Evolutionary conservation across 2,888 invertebrate species (phyloP), one percentile per base, ranked within the genome.

Genomic region (Eupithecia vulgata): DNA sequence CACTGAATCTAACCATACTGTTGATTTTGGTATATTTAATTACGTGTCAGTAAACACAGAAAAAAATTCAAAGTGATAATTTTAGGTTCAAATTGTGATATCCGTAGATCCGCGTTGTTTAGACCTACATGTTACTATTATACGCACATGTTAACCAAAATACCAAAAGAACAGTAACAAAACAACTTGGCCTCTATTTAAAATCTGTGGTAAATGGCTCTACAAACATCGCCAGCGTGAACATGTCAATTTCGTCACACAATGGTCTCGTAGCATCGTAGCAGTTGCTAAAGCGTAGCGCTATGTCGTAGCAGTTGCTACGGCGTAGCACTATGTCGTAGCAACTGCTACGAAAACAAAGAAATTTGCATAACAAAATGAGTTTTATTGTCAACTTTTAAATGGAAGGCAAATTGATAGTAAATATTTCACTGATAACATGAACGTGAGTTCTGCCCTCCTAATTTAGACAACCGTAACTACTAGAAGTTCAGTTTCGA

Each of bases 281-380:
- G 72, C 71, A 37, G n/a, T 68, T 62, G 69, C 76, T 76, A 76
- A 73, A 73, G 37, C 73, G 57, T 73, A 72, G 57, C 62, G 52
- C 70, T 76, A 71, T 62, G 66, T 1, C 45, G 76, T 76, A 74
- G 72, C 71, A 37, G n/a, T 68, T 64, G 69, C 76, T 76, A 76
- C 76, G 76, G 37, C 73, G 57, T 73, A 72, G 59, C 62, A 42
- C 71, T 76, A 71, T 62, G 66, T 1, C 45, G 70, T 76, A 73
- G 74, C 48, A 48, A 59, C n/a, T 12, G 52, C 67, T 70, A 67
- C 61, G 67, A 25, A 57, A 12, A 57, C 57, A 57, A 57, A 57
- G 57, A 25, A 21, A 57, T 57, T 57, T 57, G 57, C 57, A 57
- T 57, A 57, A 57, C 21, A 12, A 13, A 25, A 12, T 12, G 13